Evolutionary conservation across 1,140 invertebrate species (phyloP).

Genomic region (Nasonia giraulti): DNA sequence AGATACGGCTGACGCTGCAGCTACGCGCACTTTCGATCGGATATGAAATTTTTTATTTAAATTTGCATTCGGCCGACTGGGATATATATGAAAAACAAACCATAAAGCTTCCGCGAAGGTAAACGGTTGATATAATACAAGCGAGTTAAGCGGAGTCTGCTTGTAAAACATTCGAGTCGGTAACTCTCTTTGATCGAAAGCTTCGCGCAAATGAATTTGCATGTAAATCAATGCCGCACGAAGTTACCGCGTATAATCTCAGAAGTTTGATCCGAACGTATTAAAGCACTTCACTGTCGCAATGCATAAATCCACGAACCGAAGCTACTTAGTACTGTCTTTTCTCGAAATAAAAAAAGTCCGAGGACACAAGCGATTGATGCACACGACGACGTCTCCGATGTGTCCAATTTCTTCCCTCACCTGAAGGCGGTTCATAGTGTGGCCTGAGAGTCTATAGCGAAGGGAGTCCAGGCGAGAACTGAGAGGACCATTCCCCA

Average conservation of each 20-base stretch:
- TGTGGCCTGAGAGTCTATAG: slow-evolving; percentile 53
- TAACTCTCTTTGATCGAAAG: slow-evolving; percentile 2
- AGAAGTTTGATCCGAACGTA: neutral
- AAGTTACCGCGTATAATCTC: neutral
- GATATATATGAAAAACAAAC: neutral
- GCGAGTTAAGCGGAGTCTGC: neutral
- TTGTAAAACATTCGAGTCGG: neutral
- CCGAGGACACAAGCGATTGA: neutral
- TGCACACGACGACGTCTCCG: neutral
- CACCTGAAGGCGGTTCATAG: slow-evolving; percentile 69
- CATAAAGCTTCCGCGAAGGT: neutral
- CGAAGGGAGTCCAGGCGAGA: slow-evolving; percentile 60
- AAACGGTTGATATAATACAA: neutral
- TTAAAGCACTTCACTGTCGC: neutral
- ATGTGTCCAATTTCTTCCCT: slow-evolving; percentile 40
- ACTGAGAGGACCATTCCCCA: slow-evolving; percentile 67
- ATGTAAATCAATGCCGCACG: neutral
- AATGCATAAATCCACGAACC: neutral
- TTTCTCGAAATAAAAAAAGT: neutral
- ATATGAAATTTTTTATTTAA: neutral
- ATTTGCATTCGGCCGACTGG: neutral
- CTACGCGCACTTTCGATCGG: neutral
- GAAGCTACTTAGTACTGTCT: neutral
- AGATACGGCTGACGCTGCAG: too few species aligned
- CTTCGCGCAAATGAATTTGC: neutral